A percentile compares a stretch with the other conserved stretches of the same genome.
phyloP scores from a whole-genome alignment of 2,797 vertebrate genomes.

The Rallus crepitans region DNA sequence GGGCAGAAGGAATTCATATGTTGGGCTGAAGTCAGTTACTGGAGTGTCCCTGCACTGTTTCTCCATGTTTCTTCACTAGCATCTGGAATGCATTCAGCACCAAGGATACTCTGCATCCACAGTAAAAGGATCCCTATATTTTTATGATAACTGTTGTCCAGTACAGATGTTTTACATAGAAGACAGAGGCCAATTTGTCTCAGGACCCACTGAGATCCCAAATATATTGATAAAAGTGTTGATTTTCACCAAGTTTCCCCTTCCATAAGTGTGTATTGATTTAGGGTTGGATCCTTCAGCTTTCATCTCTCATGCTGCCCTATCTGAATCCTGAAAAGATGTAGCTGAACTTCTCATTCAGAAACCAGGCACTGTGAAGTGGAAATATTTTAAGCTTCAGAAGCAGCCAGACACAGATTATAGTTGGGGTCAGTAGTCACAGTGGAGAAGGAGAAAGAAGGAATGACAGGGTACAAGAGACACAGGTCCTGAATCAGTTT shows the following conservation, averaged over 20 bases:
- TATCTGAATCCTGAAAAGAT: not conserved
- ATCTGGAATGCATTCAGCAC: not conserved
- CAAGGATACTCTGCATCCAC: not conserved
- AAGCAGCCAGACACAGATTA: not conserved
- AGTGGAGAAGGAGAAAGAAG: not conserved
- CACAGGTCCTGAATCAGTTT: not conserved
- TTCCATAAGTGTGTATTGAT: fast-evolving
- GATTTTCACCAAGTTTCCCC: not conserved
- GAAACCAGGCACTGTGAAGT: not conserved
- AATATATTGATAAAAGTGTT: not conserved
- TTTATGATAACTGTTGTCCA: not conserved
- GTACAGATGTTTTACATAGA: not conserved
- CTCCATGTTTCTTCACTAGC: not conserved
- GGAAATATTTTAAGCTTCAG: not conserved
- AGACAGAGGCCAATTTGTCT: not conserved
- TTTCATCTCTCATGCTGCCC: not conserved
- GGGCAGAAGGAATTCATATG: not conserved
- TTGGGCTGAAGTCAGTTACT: not conserved
- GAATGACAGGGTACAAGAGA: not conserved
- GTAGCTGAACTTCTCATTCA: not conserved
- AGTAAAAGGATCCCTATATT: not conserved
- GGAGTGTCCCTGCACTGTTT: not conserved
- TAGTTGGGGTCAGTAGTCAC: not conserved
- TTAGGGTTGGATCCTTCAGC: not conserved
- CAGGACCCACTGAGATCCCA: not conserved